Evolutionary conservation across 2,797 vertebrate species (phyloP), one percentile per base, ranked within the genome.

Genomic region (Spinus olivaceus): DNA sequence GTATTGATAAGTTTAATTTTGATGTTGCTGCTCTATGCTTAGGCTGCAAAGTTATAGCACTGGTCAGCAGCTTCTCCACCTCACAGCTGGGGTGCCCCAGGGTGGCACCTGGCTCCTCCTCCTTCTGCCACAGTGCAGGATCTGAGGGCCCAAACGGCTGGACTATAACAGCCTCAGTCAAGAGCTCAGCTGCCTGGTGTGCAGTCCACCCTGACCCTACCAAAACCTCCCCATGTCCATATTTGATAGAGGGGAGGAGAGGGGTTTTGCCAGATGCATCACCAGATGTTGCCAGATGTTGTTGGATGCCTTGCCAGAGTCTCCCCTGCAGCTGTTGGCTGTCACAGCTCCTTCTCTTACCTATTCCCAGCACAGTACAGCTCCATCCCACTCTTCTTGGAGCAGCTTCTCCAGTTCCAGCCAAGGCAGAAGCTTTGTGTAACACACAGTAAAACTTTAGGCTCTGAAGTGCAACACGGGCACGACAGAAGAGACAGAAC

Each of bases 241-340:
- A 8, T 74, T 19, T 78, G 53, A 81, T 19, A 67, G 27, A 84
- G 33, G 61, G 33, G 25, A 89, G 59, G 49, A 67, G 74, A 93
- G 28, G 22, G 22, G 1, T 37, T 84, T 73, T 82, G 64, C 78
- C 78, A 89, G 78, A 80, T 60, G 51, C 51, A 25, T 70, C 79
- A 77, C 28, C 60, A 91, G 67, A 91, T 91, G 69, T 57, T 80
- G 66, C 63, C 92, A 95, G 77, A 76, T 72, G 61, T 39, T 88
- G 37, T 24, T 6, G 14, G 66, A 53, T 18, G 49, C 70, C 49
- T 77, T 49, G 35, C n/a, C 78, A 81, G 41, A 63, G 56, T 64
- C 80, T 73, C 44, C 46, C n/a, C 71, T 87, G 51, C 37, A 82
- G 67, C 33, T 79, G 56, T 32, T 53, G 27, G 13, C 41, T 80